Evolutionary conservation across 1,140 invertebrate species (phyloP), one percentile per base, ranked within the genome.

Genomic region (Drosophila orena): DNA sequence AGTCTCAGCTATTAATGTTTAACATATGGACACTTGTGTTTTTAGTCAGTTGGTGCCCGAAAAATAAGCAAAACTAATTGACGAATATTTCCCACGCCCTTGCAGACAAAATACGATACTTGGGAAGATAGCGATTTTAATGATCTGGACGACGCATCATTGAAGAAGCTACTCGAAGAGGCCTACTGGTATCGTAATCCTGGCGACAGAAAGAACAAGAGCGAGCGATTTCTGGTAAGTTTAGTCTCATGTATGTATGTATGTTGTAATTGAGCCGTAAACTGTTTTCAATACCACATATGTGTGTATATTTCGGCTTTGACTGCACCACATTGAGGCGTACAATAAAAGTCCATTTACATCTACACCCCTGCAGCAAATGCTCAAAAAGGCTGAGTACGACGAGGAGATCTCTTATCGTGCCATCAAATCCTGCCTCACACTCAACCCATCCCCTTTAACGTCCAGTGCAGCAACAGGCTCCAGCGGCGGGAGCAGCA

Each of bases 131-230:
- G 93, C 56, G 93, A 95, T 84, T 91, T 96, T 60, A 94, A 94
- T 78, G 77, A 93, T 81, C 91, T 95, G 78, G 94, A 96, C 90
- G 95, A 96, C 88, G 93, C 93, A 54, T 93, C 95, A 86, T 92
- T 96, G 60, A 94, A 94, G 80, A 94, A 95, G 70, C 92, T 96
- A 40, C 92, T 96, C 60, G 95, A 96, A 77, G 95, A 96, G 93
- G 95, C 95, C 53, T 93, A 95, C 77, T 94, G 93, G 65, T 96
- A 96, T 88, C 95, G 95, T 80, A 94, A 94, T 81, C 95, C 95
- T 44, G 95, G 95, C 92, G 95, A 96, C 91, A 93, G 94, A 74
- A 94, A 95, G 92, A 95, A 95, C 88, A 95, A 95, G 92, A 96
- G 95, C 75, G 93, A 94, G 92, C 93, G 95, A 47, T 96, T 96